phyloP scores from a whole-genome alignment of 2,797 vertebrate species.

The Hoplostethus atlanticus region DNA sequence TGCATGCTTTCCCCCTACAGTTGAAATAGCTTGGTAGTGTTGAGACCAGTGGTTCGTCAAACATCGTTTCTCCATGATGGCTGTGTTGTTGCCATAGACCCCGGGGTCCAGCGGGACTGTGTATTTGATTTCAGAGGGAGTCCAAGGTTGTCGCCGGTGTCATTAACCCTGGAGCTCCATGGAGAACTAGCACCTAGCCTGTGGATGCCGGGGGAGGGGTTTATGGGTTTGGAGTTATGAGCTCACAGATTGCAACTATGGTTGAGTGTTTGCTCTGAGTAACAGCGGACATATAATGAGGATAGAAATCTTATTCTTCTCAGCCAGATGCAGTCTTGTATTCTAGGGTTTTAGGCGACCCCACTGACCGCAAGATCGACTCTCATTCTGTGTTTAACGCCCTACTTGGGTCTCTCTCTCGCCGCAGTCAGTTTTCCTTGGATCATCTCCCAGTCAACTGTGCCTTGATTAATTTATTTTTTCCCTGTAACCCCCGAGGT shows the following conservation, averaged over 20 bases:
- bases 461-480: not conserved
- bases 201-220: not conserved
- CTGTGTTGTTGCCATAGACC: not conserved
- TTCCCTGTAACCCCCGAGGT: not conserved
- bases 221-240: slow-evolving; percentile 15
- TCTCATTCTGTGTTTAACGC: too few relatives aligned
- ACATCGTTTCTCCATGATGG: too few relatives aligned
- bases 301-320: not conserved
- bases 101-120: not conserved
- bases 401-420: too few relatives aligned
- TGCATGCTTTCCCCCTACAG: not conserved
- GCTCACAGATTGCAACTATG: not conserved
- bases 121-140: slow-evolving; percentile 47
- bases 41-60: slow-evolving; percentile 13
- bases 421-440: not conserved
- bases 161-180: slow-evolving; percentile 3
- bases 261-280: not conserved
- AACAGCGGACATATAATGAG: not conserved
- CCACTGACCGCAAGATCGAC: not conserved
- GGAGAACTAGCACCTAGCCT: slow-evolving; percentile 11
- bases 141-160: slow-evolving; percentile 2
- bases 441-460: not conserved
- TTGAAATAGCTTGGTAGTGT: not conserved
- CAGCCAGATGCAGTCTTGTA: not conserved
- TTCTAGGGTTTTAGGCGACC: not conserved